Percentiles rank a stretch among this genome's conserved stretches.
Evolutionary conservation across 2,888 invertebrate genomes (phyloP).

Genomic region (Drosophila borborema): DNA sequence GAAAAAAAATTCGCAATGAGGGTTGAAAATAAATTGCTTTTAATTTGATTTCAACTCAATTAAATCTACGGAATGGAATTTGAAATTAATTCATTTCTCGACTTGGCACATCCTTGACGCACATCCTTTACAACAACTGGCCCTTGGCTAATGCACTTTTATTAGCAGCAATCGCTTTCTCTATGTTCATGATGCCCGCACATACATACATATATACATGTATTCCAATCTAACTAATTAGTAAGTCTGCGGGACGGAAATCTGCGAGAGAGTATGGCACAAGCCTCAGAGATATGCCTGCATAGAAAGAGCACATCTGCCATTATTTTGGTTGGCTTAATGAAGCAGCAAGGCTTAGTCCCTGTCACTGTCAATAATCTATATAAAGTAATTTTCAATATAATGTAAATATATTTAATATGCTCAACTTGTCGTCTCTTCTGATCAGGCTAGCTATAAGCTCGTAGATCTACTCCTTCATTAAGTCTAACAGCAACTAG

Average conservation of each 20-base stretch:
- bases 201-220: background rate
- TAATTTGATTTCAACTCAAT: constrained; percentile 86
- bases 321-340: constrained; percentile 24
- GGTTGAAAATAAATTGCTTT: constrained; percentile 84
- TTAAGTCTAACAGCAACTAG: background rate
- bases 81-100: constrained; percentile 81
- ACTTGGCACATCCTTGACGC: constrained; percentile 44
- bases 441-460: too few species aligned
- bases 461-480: background rate
- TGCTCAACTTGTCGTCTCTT: background rate
- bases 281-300: background rate
- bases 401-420: background rate
- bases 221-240: constrained; percentile 45
- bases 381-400: background rate
- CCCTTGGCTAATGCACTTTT: constrained; percentile 34
- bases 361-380: too few species aligned
- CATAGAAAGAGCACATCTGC: constrained; percentile 48
- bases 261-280: background rate
- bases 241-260: constrained; percentile 15
- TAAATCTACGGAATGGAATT: constrained; percentile 85
- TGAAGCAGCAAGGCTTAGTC: constrained; percentile 19
- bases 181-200: background rate
- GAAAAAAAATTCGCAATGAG: constrained; percentile 78
- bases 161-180: constrained; percentile 23
- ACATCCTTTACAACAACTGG: constrained; percentile 15